phyloP scores from a whole-genome alignment of 2,113 vertebrate genomes.

The Hydrochoerus hydrochaeris region DNA sequence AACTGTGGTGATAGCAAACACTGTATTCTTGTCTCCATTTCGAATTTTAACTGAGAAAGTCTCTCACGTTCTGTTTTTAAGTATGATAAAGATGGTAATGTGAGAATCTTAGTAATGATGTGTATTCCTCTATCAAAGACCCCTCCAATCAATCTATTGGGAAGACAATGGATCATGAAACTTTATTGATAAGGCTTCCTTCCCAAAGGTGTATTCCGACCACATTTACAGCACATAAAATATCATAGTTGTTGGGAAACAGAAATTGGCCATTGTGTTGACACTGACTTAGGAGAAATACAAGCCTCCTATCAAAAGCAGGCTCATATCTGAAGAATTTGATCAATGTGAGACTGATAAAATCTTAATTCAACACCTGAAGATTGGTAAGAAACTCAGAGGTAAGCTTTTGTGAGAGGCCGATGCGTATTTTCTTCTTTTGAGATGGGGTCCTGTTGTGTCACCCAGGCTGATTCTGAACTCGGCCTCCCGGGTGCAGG shows the following conservation, averaged over 20 bases:
- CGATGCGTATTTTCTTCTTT: conserved; percentile 75
- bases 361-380: background rate
- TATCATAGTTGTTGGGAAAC: background rate
- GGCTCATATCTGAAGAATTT: background rate
- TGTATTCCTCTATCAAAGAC: background rate
- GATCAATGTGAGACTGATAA: background rate
- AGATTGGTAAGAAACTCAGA: background rate
- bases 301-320: background rate
- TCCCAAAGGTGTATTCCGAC: conserved; percentile 38
- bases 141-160: background rate
- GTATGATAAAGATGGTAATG: background rate
- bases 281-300: background rate
- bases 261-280: background rate
- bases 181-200: conserved; percentile 30
- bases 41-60: background rate
- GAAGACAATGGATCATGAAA: conserved; percentile 42
- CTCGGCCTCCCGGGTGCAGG: background rate
- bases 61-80: background rate
- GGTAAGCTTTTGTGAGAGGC: conserved; percentile 54
- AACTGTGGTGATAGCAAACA: background rate
- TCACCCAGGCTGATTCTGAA: background rate
- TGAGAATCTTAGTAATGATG: background rate
- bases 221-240: conserved; percentile 29
- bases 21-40: background rate
- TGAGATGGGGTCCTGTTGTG: background rate